Base-by-base conservation (phyloP, 2,797 vertebrate species). In the Myripristis murdjan region DNA sequence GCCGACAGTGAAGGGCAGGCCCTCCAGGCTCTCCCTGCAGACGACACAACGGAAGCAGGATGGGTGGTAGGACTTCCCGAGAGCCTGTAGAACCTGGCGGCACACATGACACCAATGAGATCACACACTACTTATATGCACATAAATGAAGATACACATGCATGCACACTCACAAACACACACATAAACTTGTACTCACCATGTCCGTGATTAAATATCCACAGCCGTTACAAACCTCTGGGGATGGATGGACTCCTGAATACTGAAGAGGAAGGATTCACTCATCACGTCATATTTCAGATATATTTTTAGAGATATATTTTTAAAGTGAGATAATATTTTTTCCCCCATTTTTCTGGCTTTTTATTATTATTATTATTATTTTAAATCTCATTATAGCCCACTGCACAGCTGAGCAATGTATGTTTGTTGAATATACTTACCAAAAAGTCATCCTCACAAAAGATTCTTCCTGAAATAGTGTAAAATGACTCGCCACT, bases 201-300 rank as follows among this genome's bases (percentile, higher is more conserved):
- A 95, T 94, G 79, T 98, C 97, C 91, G 92, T 92, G 82, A 98
- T 95, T 83, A 96, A 93, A 81, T 92, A 89, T 70, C 96, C 96
- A 77, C 97, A 98, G 84, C 95, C 94, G 70, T 93, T 90, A 75
- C 97, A 98, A 82, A 95, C 95, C 85, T 98, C 96, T 4, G 93
- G 89, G 0, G 95, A 94, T 65, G 96, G 95, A 91, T 97, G 96
- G 85, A 96, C 96, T 62, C 96, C 95, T 44, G 96, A 97, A 88
- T 96, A 95, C 97, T 98, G 86, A 65, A 33, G 3, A 65, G 52
- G 77, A 48, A 75, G 63, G 71, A 0, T 33, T 79, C 8, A 79
- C 6, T 2, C 2, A n/a, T 35, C 24, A 18, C 18, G 6, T 35
- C 16, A 46, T 24, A 82, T 70, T n/a, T 37, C 8, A 33, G n/a